Base-by-base conservation (phyloP, 2,888 invertebrate genomes). In the Aelia acuminata region DNA sequence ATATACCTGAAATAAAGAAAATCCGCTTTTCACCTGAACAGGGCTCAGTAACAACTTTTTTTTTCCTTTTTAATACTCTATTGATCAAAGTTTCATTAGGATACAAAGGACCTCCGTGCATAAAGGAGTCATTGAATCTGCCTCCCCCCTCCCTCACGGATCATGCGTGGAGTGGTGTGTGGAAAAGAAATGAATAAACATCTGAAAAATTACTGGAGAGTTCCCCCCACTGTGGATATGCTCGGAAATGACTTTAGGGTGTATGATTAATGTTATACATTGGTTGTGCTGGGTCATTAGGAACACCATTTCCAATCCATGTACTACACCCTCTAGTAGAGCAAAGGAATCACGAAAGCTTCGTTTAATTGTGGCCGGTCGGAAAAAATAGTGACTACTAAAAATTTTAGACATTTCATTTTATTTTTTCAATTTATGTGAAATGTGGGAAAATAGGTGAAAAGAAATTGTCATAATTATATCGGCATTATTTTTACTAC, bases 131-230 rank as follows among this genome's bases (percentile, higher is more conserved):
- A 80, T 80, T 80, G 80, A 80, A 43, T 80, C 80, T 43, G 22
- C 80, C 80, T n/a, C n/a, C 43, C 39, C 43, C 15, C 22, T n/a
- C n/a, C 13, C 43, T 43, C 43, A 43, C 15, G 80, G n/a, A n/a
- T n/a, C 80, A 43, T 80, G 80, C 43, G 3, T 4, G 80, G 80
- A 43, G 43, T 7, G 43, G 43, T n/a, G 43, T 43, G 43, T 80
- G 80, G 80, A 80, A 80, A 80, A 80, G 80, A 80, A 80, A 80
- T 80, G 80, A 80, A 47, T 80, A 80, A 80, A 80, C 80, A 80
- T 80, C 43, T 80, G 80, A 80, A 80, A 80, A 80, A 80, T 80
- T 80, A 80, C 80, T 80, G 22, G 75, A 43, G 75, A 15, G 20
- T 22, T 75, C 22, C 20, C 75, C 3, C 22, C 39, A 43, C 43